Conservation (phyloP, 2,113 vertebrate genomes). For the Oostethus manadensis region DNA sequence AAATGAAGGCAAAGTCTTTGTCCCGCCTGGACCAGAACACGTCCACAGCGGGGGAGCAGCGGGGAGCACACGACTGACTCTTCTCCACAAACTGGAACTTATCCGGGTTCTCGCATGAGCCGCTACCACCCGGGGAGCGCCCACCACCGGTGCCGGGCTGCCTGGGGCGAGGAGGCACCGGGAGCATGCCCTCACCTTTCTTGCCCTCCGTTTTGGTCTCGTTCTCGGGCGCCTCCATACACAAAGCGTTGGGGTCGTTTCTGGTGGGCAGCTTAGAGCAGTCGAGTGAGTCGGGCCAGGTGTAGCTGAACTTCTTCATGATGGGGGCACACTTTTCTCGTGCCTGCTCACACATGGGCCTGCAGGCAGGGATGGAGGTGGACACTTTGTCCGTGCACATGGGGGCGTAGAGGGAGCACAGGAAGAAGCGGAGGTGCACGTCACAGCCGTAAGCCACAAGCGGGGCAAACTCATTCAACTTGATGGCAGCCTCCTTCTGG, state of each 20-base stretch:
- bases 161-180: constrained; percentile 77
- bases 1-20: constrained; percentile 95
- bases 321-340: constrained; percentile 89
- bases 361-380: constrained; percentile 92
- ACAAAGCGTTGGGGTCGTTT: constrained; percentile 92
- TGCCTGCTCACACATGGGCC: constrained; percentile 98
- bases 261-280: constrained; percentile 88
- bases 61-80: constrained; percentile 86
- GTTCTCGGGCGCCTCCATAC: constrained; percentile 97
- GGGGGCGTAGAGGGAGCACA: constrained; percentile 95
- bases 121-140: constrained; percentile 52
- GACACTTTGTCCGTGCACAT: constrained; percentile 99
- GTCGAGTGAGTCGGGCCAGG: constrained; percentile 93
- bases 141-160: constrained; percentile 60
- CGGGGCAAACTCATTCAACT: constrained; percentile 91
- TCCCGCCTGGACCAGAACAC: constrained; percentile 93
- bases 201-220: constrained; percentile 77
- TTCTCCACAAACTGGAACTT: constrained; percentile 95
- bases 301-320: constrained; percentile 95
- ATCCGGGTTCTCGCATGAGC: constrained; percentile 84
- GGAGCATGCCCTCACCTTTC: constrained; percentile 84
- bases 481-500: constrained; percentile 88
- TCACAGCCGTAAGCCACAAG: constrained; percentile 95
- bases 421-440: constrained; percentile 93
- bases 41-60: constrained; percentile 86